These are phyloP conservation scores for Heliothis peltigera DNA, from an alignment of 2,888 invertebrate genomes.

Conservation along the genomic window DNA sequence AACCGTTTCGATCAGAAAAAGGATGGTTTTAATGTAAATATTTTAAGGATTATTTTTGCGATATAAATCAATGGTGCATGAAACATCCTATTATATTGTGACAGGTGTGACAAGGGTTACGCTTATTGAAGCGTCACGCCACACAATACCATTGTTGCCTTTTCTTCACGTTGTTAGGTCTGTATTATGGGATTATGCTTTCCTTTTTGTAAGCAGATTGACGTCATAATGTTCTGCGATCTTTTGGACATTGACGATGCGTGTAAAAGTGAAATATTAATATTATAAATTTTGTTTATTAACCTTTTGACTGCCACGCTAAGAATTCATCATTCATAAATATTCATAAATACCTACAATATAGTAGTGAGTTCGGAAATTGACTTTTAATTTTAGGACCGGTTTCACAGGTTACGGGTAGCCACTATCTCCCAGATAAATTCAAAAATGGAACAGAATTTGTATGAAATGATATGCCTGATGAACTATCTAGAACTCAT, in stretches of 20 bases:
- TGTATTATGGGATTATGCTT: constrained; percentile 26
- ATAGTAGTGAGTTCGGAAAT: too few relatives aligned
- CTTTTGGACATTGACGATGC: not conserved
- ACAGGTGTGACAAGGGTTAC: constrained; percentile 78
- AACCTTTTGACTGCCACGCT: too few relatives aligned
- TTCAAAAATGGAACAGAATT: too few relatives aligned
- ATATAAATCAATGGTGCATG: constrained; percentile 62
- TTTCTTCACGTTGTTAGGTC: constrained; percentile 50
- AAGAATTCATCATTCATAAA: too few relatives aligned
- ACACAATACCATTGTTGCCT: constrained; percentile 56
- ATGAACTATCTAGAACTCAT: too few relatives aligned
- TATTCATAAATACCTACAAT: too few relatives aligned
- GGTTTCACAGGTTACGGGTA: too few relatives aligned
- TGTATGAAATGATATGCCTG: too few relatives aligned
- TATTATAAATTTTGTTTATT: too few relatives aligned
- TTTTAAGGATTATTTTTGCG: constrained; percentile 22
- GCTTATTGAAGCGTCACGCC: constrained; percentile 63
- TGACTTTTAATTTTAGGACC: too few relatives aligned
- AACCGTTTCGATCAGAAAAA: constrained; percentile 34
- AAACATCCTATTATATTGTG: constrained; percentile 72
- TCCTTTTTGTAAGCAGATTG: constrained; percentile 10
- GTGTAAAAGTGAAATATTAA: too few relatives aligned
- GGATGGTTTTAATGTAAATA: constrained; percentile 16
- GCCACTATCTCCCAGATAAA: too few relatives aligned
- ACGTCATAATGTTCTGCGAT: constrained; percentile 29